phyloP scores from a whole-genome alignment of 2,113 vertebrate genomes.

The Platycercus adscitus region DNA sequence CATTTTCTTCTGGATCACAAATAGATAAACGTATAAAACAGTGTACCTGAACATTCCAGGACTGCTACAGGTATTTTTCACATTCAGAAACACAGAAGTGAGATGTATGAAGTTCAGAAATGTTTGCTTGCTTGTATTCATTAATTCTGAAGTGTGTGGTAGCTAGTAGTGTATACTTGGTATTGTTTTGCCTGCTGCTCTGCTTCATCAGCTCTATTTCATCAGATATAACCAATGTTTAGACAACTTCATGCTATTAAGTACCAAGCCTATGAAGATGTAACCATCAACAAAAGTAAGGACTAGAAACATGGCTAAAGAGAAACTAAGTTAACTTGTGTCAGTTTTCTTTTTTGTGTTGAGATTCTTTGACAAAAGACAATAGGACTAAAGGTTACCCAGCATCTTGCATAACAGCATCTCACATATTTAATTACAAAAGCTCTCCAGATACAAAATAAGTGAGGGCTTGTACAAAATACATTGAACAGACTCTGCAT shows the following conservation, averaged over 20 bases:
- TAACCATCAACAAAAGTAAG: background rate
- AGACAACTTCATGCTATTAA: background rate
- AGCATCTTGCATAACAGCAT: background rate
- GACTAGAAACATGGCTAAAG: background rate
- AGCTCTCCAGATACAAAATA: background rate
- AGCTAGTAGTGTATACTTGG: background rate
- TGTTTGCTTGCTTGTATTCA: background rate
- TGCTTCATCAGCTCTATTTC: conserved; percentile 13
- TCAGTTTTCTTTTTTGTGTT: background rate
- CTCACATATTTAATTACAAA: background rate
- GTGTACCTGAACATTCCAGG: background rate
- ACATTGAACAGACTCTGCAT: background rate
- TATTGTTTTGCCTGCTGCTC: background rate
- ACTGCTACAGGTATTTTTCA: background rate
- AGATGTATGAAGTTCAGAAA: background rate
- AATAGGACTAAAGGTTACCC: background rate
- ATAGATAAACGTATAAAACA: background rate
- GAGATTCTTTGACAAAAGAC: background rate
- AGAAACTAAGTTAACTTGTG: background rate
- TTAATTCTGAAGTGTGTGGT: background rate
- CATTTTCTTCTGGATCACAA: background rate
- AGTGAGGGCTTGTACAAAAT: background rate
- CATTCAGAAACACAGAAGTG: background rate
- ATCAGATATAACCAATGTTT: background rate
- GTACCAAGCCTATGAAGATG: background rate